These are phyloP conservation scores for Trissolcus japonicus DNA, from an alignment of 2,888 invertebrate species.

Conservation along the genomic window DNA sequence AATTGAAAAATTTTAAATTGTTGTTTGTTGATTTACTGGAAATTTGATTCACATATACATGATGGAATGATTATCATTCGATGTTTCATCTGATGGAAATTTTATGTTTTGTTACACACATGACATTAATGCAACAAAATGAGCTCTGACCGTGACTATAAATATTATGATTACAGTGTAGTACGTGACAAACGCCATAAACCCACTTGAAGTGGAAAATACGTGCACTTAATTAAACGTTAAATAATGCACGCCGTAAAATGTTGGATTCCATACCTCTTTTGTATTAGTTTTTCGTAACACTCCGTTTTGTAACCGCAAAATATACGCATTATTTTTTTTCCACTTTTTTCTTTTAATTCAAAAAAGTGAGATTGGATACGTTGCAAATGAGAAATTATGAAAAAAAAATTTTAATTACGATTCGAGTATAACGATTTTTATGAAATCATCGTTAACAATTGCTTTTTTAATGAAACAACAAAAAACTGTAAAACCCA, in stretches of 20 bases:
- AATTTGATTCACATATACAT: too few relatives aligned
- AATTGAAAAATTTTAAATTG: too few relatives aligned
- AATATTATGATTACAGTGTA: constrained; percentile 7
- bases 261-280: constrained; percentile 3
- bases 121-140: not conserved
- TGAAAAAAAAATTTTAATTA: not conserved
- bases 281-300: constrained; percentile 19
- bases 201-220: constrained; percentile 16
- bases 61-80: too few relatives aligned
- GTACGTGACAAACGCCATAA: constrained; percentile 8
- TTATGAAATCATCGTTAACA: too few relatives aligned
- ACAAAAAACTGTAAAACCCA: not conserved
- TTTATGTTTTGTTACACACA: not conserved
- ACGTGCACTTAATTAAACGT: constrained; percentile 23
- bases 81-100: not conserved
- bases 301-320: constrained; percentile 9
- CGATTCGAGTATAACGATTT: too few relatives aligned
- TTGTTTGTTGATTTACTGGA: too few relatives aligned
- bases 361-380: not conserved
- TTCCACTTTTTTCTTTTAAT: not conserved
- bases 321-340: not conserved
- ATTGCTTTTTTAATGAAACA: too few relatives aligned
- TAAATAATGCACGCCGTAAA: constrained; percentile 32
- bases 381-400: not conserved
- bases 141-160: not conserved